Percentiles rank a stretch among this genome's conserved stretches.
Conservation (phyloP, 2,888 invertebrate species). For the Apamea epomidion region DNA sequence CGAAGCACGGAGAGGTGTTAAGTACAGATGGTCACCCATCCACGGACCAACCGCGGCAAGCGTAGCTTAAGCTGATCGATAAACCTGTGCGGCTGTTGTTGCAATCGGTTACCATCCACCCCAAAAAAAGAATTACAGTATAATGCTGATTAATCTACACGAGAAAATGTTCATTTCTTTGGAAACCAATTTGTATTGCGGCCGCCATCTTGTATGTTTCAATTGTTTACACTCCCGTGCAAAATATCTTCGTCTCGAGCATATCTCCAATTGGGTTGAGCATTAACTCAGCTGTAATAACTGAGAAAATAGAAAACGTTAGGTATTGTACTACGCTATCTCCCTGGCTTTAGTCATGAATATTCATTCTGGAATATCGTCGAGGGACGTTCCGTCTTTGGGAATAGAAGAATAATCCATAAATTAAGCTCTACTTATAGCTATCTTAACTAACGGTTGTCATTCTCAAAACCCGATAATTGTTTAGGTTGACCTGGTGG, state of each 20-base stretch:
- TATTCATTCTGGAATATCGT: slow-evolving; percentile 76
- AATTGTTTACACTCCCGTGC: slow-evolving; percentile 9
- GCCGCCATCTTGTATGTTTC: slow-evolving; percentile 3
- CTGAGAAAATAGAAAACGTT: slow-evolving; percentile 39
- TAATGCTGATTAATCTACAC: background rate
- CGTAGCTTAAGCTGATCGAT: background rate
- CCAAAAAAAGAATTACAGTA: background rate
- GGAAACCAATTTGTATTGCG: slow-evolving; percentile 11
- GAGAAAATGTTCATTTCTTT: background rate
- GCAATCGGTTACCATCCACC: background rate
- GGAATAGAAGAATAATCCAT: slow-evolving; percentile 73
- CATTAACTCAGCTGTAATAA: slow-evolving; percentile 42
- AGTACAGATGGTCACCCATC: no score
- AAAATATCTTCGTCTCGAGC: slow-evolving; percentile 23
- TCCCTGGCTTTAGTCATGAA: slow-evolving; percentile 73
- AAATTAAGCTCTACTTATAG: slow-evolving; percentile 67
- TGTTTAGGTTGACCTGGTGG: background rate
- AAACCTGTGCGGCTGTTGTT: background rate
- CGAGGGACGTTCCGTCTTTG: slow-evolving; percentile 72
- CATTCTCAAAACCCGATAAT: slow-evolving; percentile 26
- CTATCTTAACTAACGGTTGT: slow-evolving; percentile 17
- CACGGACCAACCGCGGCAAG: background rate
- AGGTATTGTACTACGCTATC: slow-evolving; percentile 60
- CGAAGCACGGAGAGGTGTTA: background rate
- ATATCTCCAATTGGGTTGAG: slow-evolving; percentile 23